Base-by-base conservation (phyloP, 2,888 invertebrate genomes). In the Slavum lentiscoides region DNA sequence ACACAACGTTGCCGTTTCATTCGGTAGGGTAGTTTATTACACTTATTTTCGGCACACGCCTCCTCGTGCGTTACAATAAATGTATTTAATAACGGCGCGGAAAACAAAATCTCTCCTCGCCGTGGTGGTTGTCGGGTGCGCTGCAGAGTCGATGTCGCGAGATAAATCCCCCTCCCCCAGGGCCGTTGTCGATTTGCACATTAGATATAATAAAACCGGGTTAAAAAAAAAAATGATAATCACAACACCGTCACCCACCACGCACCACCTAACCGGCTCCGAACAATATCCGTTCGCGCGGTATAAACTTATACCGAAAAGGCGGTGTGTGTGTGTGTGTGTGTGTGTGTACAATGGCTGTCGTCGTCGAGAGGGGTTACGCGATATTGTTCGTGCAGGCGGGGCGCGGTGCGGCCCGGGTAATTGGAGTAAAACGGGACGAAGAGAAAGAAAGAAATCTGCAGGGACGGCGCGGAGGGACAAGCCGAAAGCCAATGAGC, bases 361-460 rank as follows among this genome's bases (percentile, higher is more conserved):
- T 66, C 66, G 58, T 30, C 30, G 30, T 30, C 43, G 43, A 68
- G 74, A 74, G 49, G 74, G 74, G 62, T 62, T n/a, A 2, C 75
- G 30, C 43, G 43, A 7, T n/a, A 75, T 75, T 75, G 55, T 75
- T 58, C 17, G 58, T n/a, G 23, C 55, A 8, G 67, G 58, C 30
- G 74, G 21, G 68, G 80, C 43, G 43, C 43, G 43, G 9, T 9
- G 43, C 2, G 30, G 77, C 15, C 49, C 62, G 53, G 70, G 80
- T 80, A 80, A 80, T 80, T 80, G 80, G 80, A 80, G 80, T 80
- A 80, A 80, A 80, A 80, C 37, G 77, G 74, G 74, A 75, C 7
- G 19, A 55, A 9, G 43, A 80, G 77, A 53, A 23, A 74, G 75
- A 80, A 80, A 66, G 62, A 76, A 76, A 76, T 76, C 75, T 76